A percentile compares a stretch with the other conserved stretches of the same genome.
Conservation (phyloP, 2,888 invertebrate species). For the Drosophila gaucha region DNA sequence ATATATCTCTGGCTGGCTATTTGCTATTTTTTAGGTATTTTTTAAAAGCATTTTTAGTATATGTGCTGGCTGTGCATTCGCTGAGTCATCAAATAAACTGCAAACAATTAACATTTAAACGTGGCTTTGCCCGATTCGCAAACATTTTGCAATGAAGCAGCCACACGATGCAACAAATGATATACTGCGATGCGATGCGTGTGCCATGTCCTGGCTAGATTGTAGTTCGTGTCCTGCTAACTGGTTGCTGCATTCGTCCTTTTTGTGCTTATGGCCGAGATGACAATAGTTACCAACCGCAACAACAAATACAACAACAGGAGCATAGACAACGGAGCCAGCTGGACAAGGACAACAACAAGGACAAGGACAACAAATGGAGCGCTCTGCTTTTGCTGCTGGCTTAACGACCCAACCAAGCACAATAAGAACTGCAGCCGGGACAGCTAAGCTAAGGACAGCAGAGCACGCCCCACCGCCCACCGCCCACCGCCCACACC, state of each 20-base stretch:
- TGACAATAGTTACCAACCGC: constrained; percentile 30
- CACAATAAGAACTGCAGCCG: constrained; percentile 15
- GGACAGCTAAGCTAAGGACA: background rate
- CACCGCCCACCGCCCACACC: background rate
- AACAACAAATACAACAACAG: constrained; percentile 12
- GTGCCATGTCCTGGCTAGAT: background rate
- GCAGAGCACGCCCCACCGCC: too few species aligned
- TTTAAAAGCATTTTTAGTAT: background rate
- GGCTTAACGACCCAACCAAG: constrained; percentile 41
- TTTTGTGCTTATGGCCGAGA: constrained; percentile 26
- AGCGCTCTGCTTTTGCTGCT: constrained; percentile 16
- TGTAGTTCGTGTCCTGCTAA: background rate
- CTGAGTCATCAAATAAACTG: constrained; percentile 37
- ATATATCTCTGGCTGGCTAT: background rate
- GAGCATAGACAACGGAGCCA: constrained; percentile 1
- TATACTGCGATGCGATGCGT: constrained; percentile 49
- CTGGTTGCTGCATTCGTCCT: constrained; percentile 1
- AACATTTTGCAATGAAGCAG: constrained; percentile 4
- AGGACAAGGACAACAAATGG: constrained; percentile 17
- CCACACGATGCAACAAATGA: constrained; percentile 50
- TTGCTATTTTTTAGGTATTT: background rate
- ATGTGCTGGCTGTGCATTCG: constrained; percentile 1
- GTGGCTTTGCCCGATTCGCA: constrained; percentile 31
- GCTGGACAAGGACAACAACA: constrained; percentile 7
- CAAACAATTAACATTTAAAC: constrained; percentile 68